Evolutionary conservation across 1,140 invertebrate species (phyloP), one percentile per base, ranked within the genome.

Genomic region (Drosophila pachea): DNA sequence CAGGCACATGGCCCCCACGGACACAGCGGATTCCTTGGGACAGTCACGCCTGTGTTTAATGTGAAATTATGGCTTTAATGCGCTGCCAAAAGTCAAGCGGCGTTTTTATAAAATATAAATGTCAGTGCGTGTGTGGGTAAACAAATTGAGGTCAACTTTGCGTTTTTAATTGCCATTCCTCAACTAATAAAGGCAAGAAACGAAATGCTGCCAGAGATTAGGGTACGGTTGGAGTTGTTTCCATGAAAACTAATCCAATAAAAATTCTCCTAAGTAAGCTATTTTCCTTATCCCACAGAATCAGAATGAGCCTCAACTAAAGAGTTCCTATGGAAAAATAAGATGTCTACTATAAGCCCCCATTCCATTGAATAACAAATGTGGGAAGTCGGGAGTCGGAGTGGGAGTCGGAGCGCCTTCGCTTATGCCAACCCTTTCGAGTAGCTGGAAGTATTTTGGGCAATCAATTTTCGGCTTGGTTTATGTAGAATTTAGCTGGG

Each of bases 61-160:
- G 82, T 72, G 77, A 81, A 86, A 86, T 81, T 86, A 86, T 86
- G 70, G 67, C 82, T 86, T 81, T 86, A 86, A 86, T 86, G 81
- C 52, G 38, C 50, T 63, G 58, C 63, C 61, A 60, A 59, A 63
- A 63, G 67, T 70, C 63, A 61, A 68, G 40, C 53, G 50, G 36
- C 14, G 5, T 60, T 45, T 16, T 33, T 45, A 33, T 45, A 56
- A 56, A 11, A 56, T 33, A 45, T 43, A 31, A 6, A 9, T 29
- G 16, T n/a, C n/a, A n/a, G n/a, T 52, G 0, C 4, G 32, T 22
- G 14, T 36, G 33, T 9, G 54, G 55, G 38, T 54, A 47, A 49
- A 67, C 43, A 69, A 68, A 75, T 61, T 60, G 68, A 43, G 48
- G 31, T 59, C 52, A 48, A 67, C 66, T 60, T 64, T 42, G 55